Evolutionary conservation across 2,888 invertebrate species (phyloP).

Genomic region (Oscheius sp.): DNA sequence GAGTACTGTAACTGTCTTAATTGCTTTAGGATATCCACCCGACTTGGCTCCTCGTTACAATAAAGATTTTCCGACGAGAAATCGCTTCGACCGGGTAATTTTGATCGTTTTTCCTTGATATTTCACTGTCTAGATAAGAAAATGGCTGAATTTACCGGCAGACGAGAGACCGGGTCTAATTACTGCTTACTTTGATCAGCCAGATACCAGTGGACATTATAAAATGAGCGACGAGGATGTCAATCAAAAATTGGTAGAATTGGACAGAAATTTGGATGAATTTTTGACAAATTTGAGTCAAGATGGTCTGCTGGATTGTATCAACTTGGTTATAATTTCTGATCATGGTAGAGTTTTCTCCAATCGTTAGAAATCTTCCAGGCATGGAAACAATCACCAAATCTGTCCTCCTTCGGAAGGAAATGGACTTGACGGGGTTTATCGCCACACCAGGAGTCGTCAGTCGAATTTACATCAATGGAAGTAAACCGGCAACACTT

Average conservation of each 20-base stretch:
- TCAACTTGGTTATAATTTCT: conserved; percentile 65
- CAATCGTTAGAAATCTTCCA: not conserved
- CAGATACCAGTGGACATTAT: conserved; percentile 66
- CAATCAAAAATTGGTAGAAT: conserved; percentile 41
- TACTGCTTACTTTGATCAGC: conserved; percentile 68
- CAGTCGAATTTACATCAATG: conserved; percentile 61
- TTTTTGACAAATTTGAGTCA: conserved; percentile 57
- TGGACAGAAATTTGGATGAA: conserved; percentile 59
- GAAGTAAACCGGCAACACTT: conserved; percentile 19
- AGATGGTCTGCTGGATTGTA: conserved; percentile 62
- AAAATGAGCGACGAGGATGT: conserved; percentile 51
- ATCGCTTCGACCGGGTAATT: conserved; percentile 59
- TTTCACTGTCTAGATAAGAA: conserved; percentile 37
- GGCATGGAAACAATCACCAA: conserved; percentile 61
- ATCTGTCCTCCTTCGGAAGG: conserved; percentile 56
- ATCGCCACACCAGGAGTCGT: conserved; percentile 61
- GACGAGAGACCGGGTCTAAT: conserved; percentile 62
- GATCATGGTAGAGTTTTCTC: conserved; percentile 60
- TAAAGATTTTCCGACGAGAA: conserved; percentile 55
- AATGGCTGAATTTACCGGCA: conserved; percentile 55
- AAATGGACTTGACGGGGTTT: conserved; percentile 49
- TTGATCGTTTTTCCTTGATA: not conserved
- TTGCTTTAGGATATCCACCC: conserved; percentile 50
- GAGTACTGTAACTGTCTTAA: not conserved
- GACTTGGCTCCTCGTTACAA: conserved; percentile 61